Conservation (phyloP, 2,888 invertebrate species). For the Electrophaes corylata region DNA sequence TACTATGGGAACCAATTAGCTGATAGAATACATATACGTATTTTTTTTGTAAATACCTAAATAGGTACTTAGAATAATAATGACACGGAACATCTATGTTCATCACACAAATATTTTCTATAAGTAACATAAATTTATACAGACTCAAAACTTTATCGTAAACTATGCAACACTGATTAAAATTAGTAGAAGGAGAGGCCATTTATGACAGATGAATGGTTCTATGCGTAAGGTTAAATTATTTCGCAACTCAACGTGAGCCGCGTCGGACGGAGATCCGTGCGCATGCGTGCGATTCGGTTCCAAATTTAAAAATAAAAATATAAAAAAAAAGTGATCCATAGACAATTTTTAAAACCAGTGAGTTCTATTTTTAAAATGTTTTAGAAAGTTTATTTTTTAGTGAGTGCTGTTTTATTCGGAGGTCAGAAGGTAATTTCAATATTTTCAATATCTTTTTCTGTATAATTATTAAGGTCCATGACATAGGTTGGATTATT, state of each 20-base stretch:
- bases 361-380: conserved; percentile 14
- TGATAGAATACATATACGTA: too few relatives aligned
- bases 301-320: conserved; percentile 3
- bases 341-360: conserved; percentile 8
- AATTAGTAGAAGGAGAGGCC: conserved; percentile 29
- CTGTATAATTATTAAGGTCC: not conserved
- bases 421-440: conserved; percentile 22
- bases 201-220: conserved; percentile 32
- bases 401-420: conserved; percentile 7
- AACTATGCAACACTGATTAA: conserved; percentile 22
- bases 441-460: conserved; percentile 26
- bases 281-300: conserved; percentile 11
- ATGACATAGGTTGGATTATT: not conserved
- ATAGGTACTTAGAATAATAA: too few relatives aligned
- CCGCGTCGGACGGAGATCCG: conserved; percentile 16
- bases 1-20: too few relatives aligned
- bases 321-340: conserved; percentile 7
- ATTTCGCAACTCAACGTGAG: conserved; percentile 29
- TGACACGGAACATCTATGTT: too few relatives aligned
- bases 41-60: too few relatives aligned
- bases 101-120: too few relatives aligned
- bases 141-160: not conserved
- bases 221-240: conserved; percentile 31
- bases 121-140: not conserved
- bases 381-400: conserved; percentile 14